phyloP scores from a whole-genome alignment of 2,797 vertebrate genomes.

The Sibirionetta formosa region DNA sequence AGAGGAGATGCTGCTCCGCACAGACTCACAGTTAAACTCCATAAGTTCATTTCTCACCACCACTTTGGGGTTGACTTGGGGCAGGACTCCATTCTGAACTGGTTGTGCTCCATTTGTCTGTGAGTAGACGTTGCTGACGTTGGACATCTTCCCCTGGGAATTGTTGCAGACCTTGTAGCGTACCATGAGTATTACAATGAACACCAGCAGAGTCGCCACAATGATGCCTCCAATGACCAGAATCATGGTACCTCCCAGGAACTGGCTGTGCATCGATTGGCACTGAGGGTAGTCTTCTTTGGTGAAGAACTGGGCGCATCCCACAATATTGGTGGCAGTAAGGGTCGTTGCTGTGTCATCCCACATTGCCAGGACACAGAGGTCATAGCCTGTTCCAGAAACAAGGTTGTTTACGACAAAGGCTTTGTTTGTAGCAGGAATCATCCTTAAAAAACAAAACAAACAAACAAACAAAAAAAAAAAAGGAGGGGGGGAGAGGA shows the following conservation, averaged over 20 bases:
- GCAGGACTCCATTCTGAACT: conserved; percentile 86
- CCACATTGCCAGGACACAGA: conserved; percentile 98
- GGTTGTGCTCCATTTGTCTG: conserved; percentile 92
- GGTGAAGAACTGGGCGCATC: conserved; percentile 95
- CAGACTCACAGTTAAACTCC: conserved; percentile 90
- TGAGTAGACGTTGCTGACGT: conserved; percentile 92
- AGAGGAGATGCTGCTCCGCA: conserved; percentile 91
- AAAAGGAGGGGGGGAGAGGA: no score
- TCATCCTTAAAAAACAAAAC: conserved; percentile 87
- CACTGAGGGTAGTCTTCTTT: conserved; percentile 95
- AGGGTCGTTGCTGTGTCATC: conserved; percentile 96
- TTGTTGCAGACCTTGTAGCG: conserved; percentile 94
- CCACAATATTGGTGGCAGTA: conserved; percentile 97
- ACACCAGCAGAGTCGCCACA: conserved; percentile 94
- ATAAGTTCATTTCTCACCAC: conserved; percentile 91
- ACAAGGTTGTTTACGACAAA: conserved; percentile 97
- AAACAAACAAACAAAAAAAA: background rate
- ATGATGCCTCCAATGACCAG: conserved; percentile 96
- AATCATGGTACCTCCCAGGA: conserved; percentile 97
- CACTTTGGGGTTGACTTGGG: conserved; percentile 91
- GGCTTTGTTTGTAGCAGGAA: conserved; percentile 93
- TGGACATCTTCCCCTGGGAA: conserved; percentile 86
- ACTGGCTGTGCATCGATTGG: conserved; percentile 94
- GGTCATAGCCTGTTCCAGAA: conserved; percentile 94
- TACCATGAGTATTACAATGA: conserved; percentile 97